Conservation (phyloP, 1,140 invertebrate species). For the Coboldia fuscipes region DNA sequence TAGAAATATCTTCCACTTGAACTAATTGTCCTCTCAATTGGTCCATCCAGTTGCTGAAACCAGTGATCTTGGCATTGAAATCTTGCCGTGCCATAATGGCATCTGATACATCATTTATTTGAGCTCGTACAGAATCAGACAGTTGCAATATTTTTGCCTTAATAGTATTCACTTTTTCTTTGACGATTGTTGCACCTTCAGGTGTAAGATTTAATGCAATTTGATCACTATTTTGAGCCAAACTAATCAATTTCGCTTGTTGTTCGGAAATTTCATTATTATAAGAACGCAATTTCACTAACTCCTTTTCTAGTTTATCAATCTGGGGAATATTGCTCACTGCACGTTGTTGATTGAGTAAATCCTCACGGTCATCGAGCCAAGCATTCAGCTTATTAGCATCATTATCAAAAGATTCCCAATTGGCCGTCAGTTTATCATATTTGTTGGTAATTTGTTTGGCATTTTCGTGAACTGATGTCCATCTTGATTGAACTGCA, state of each 20-base stretch:
- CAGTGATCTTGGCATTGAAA: slow-evolving; percentile 56
- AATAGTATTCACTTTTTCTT: slow-evolving; percentile 44
- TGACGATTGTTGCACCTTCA: slow-evolving; percentile 48
- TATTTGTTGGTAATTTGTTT: slow-evolving; percentile 50
- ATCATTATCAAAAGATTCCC: slow-evolving; percentile 57
- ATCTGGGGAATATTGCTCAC: slow-evolving; percentile 40
- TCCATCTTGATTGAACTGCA: slow-evolving; percentile 56
- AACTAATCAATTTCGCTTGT: slow-evolving; percentile 52
- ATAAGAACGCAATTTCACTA: slow-evolving; percentile 48
- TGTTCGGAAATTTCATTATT: slow-evolving; percentile 63
- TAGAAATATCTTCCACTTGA: slow-evolving; percentile 56
- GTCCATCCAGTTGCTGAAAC: slow-evolving; percentile 70
- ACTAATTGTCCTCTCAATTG: slow-evolving; percentile 48
- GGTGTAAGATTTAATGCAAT: slow-evolving; percentile 50
- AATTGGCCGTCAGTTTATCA: slow-evolving; percentile 54
- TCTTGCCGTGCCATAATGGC: slow-evolving; percentile 60
- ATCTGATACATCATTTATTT: slow-evolving; percentile 59
- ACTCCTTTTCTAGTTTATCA: slow-evolving; percentile 46
- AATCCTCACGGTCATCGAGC: slow-evolving; percentile 42
- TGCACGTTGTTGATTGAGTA: slow-evolving; percentile 27
- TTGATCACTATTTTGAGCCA: slow-evolving; percentile 58
- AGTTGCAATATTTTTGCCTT: slow-evolving; percentile 46
- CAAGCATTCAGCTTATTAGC: slow-evolving; percentile 46
- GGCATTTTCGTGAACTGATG: slow-evolving; percentile 47
- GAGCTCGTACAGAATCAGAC: slow-evolving; percentile 45